Base-by-base conservation (phyloP, 2,113 vertebrate species). In the Dasyurus viverrinus region DNA sequence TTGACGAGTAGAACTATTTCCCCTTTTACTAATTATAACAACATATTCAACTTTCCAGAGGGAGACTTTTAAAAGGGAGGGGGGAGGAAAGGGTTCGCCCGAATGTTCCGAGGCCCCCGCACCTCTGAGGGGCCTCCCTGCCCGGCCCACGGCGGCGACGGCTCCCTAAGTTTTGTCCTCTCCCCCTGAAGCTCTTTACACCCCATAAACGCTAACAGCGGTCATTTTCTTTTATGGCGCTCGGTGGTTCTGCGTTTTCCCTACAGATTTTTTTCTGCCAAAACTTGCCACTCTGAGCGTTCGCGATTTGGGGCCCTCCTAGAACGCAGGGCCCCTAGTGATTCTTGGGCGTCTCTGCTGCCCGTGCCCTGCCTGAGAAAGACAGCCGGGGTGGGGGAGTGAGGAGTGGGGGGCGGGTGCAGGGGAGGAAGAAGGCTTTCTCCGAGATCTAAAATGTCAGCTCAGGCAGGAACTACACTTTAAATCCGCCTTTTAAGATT, bases 161-260 rank as follows among this genome's bases (percentile, higher is more conserved):
- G 95, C 95, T 98, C 96, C 97, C 97, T 96, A 97, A 97, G 96
- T 97, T 97, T 97, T 96, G 97, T 97, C 98, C 92, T 0, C 98
- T 98, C 98, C 98, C 98, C 99, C 98, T 98, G 97, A 98, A 99
- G 98, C 98, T 98, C 98, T 99, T 99, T 99, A 98, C 99, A 99
- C 99, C 99, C 99, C 99, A 99, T 99, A 99, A 99, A 99, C 96
- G 98, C 98, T 98, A 98, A 99, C 98, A 98, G 98, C 98, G 98
- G 98, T 98, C 98, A 99, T 99, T 99, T 99, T 98, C 98, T 98
- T 99, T 99, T 99, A 99, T 99, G 98, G 98, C 97, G 91, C 96
- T 99, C 98, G 94, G 97, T 98, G 98, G 98, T 98, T 98, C 98
- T 68, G 98, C 97, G 95, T 98, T 98, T 98, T 98, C 97, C 97